Evolutionary conservation across 2,113 vertebrate genomes (phyloP).

Genomic region (Thinocorus orbignyianus): DNA sequence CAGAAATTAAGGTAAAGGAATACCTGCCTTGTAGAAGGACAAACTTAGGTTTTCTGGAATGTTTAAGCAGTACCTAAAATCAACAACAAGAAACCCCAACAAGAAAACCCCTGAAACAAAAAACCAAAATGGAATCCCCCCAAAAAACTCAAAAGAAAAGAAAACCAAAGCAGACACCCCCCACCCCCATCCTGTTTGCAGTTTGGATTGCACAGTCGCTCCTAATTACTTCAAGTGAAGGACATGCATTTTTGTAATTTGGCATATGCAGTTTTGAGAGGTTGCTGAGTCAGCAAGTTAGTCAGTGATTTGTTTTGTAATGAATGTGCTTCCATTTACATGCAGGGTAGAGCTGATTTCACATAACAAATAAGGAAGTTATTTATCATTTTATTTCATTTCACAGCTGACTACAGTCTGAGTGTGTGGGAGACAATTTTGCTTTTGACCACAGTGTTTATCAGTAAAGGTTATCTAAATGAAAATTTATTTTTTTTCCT

Average conservation of each 20-base stretch:
- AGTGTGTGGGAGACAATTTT: constrained; percentile 31
- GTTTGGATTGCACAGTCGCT: background rate
- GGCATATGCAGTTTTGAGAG: background rate
- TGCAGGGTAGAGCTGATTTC: constrained; percentile 34
- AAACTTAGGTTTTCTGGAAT: background rate
- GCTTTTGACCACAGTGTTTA: constrained; percentile 18
- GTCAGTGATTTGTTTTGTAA: constrained; percentile 22
- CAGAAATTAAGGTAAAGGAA: constrained; percentile 93
- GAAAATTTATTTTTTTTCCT: background rate
- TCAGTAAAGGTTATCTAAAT: constrained; percentile 31
- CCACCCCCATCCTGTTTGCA: background rate
- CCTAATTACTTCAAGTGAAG: background rate
- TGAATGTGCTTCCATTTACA: constrained; percentile 45
- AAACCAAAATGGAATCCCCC: background rate
- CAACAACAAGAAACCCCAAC: background rate
- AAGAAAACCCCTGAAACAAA: too few relatives aligned
- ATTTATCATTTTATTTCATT: constrained; percentile 71
- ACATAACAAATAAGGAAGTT: constrained; percentile 28
- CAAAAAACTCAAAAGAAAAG: background rate
- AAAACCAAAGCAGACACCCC: background rate
- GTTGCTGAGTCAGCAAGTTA: background rate
- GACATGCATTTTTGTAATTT: background rate
- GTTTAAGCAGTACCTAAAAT: background rate
- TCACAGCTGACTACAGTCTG: constrained; percentile 62
- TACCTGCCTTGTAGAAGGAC: background rate